These are phyloP conservation scores for Clarias fuscus DNA, from an alignment of 2,797 vertebrate genomes.

Conservation along the genomic window DNA sequence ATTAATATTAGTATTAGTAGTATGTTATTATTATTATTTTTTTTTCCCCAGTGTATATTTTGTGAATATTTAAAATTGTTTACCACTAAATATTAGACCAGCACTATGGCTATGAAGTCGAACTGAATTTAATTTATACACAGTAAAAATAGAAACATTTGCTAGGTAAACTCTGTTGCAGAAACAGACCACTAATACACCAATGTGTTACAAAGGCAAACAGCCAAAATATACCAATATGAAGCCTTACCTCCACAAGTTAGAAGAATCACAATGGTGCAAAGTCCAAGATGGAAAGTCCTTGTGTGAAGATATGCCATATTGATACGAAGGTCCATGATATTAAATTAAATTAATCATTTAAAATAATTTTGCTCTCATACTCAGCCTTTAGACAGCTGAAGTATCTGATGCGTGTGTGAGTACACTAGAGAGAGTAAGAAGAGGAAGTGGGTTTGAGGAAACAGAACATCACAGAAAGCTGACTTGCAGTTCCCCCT, in stretches of 20 bases:
- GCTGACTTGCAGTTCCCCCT: neutral
- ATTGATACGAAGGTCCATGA: neutral
- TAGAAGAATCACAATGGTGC: neutral
- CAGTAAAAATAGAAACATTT: neutral
- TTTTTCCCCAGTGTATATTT: too few relatives aligned
- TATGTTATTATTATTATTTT: too few relatives aligned
- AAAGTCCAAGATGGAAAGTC: constrained; percentile 1
- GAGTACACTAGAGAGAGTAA: neutral
- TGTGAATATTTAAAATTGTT: neutral
- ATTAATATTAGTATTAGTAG: too few relatives aligned
- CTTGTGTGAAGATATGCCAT: constrained; percentile 20
- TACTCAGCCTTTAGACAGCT: neutral
- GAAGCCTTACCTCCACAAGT: constrained; percentile 34
- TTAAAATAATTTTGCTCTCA: neutral
- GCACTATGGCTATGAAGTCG: neutral
- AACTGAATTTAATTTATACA: neutral
- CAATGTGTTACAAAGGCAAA: neutral
- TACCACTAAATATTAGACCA: neutral
- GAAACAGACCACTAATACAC: neutral
- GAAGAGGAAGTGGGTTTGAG: constrained; percentile 41
- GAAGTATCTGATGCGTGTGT: neutral
- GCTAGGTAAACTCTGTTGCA: neutral
- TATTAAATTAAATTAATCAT: neutral
- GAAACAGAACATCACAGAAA: constrained; percentile 28
- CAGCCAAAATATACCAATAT: neutral